Percentiles rank a stretch among this genome's conserved stretches.
Conservation (phyloP, 2,113 vertebrate genomes). For the Podarcis cretensis region DNA sequence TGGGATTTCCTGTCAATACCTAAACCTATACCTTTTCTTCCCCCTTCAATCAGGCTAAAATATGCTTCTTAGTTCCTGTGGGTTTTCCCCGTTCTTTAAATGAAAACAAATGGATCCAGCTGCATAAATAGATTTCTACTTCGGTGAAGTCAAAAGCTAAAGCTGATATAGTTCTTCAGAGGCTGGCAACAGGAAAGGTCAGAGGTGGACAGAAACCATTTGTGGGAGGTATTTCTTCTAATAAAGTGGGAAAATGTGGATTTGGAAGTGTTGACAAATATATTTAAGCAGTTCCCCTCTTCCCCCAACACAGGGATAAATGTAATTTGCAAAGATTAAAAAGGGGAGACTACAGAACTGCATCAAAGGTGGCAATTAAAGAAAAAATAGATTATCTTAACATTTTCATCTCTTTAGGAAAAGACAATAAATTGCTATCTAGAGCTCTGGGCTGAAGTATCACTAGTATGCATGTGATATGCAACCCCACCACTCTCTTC, state of each 20-base stretch:
- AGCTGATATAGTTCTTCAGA: background rate
- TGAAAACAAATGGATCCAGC: conserved; percentile 29
- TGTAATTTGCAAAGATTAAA: conserved; percentile 44
- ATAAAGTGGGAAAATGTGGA: background rate
- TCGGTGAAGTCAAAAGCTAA: background rate
- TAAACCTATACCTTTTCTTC: background rate
- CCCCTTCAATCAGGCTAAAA: conserved; percentile 1
- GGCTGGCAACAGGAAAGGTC: background rate
- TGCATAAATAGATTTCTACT: background rate
- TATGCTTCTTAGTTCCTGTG: background rate
- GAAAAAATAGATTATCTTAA: background rate
- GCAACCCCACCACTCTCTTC: background rate
- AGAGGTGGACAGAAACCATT: conserved; percentile 6
- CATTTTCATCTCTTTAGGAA: background rate
- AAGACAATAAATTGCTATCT: background rate
- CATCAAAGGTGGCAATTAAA: conserved; percentile 24
- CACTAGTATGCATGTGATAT: background rate
- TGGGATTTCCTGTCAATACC: conserved; percentile 11
- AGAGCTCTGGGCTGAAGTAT: background rate
- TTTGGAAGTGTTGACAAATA: conserved; percentile 2
- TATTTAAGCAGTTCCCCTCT: conserved; percentile 37
- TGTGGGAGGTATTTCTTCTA: conserved; percentile 1
- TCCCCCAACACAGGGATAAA: conserved; percentile 26
- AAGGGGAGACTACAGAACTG: conserved; percentile 35
- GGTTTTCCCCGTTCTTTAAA: conserved; percentile 7